A percentile compares a stretch with the other conserved stretches of the same genome.
These are phyloP conservation scores for Lanius ludovicianus DNA, from an alignment of 2,113 vertebrate genomes.

Conservation along the genomic window DNA sequence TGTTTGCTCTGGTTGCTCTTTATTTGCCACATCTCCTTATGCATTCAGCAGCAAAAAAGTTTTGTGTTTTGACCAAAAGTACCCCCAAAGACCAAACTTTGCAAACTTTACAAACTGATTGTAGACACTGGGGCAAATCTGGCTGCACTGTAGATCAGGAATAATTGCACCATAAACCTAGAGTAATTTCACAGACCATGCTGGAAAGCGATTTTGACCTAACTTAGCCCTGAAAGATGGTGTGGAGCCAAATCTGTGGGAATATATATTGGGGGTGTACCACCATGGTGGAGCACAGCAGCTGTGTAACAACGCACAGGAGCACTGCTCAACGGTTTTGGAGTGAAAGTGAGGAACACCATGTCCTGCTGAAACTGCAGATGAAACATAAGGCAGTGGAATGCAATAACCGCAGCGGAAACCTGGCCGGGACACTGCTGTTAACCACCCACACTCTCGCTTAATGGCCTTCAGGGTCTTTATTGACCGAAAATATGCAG, in stretches of 20 bases:
- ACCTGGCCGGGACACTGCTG: not conserved
- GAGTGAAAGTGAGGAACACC: slow-evolving; percentile 37
- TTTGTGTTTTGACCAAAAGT: not conserved
- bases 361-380: slow-evolving; percentile 38
- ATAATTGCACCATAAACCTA: not conserved
- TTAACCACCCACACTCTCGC: slow-evolving; percentile 25
- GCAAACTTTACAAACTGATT: not conserved
- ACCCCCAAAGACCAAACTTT: not conserved
- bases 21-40: not conserved
- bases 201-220: slow-evolving; percentile 15
- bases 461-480: slow-evolving; percentile 39
- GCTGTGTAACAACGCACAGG: not conserved
- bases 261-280: not conserved
- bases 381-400: slow-evolving; percentile 37
- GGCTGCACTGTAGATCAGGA: not conserved
- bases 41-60: not conserved
- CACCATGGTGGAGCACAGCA: not conserved
- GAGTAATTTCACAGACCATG: not conserved
- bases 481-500: slow-evolving; percentile 35
- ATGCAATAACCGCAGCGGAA: slow-evolving; percentile 41
- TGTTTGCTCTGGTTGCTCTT: not conserved
- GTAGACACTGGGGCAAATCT: not conserved
- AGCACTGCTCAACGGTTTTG: not conserved
- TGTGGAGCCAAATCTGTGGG: not conserved
- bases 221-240: not conserved